Evolutionary conservation across 2,888 invertebrate genomes (phyloP).

Genomic region (Hipparchia semele): DNA sequence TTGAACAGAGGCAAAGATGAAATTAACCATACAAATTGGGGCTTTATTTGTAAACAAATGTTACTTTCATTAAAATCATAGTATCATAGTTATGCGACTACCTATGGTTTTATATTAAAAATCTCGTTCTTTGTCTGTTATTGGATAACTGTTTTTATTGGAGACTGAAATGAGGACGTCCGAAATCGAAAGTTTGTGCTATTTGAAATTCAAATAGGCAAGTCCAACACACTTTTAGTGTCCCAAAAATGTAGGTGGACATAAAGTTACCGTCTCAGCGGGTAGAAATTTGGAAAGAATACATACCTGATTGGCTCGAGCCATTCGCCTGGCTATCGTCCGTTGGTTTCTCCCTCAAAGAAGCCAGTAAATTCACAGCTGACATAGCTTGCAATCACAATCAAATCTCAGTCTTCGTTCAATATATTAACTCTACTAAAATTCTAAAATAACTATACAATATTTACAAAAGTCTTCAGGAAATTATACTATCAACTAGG

Average conservation of each 20-base stretch:
- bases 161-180: slow-evolving; percentile 31
- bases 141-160: slow-evolving; percentile 4
- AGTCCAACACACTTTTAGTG: slow-evolving; percentile 12
- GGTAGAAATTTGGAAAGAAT: slow-evolving; percentile 17
- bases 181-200: slow-evolving; percentile 31
- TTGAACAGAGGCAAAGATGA: neutral
- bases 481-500: slow-evolving; percentile 80
- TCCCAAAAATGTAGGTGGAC: slow-evolving; percentile 26
- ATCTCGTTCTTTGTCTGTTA: slow-evolving; percentile 19
- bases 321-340: slow-evolving; percentile 73
- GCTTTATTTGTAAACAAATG: slow-evolving; percentile 10
- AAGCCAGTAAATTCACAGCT: slow-evolving; percentile 80
- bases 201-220: slow-evolving; percentile 22
- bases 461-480: slow-evolving; percentile 81
- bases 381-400: slow-evolving; percentile 78
- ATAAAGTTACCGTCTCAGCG: slow-evolving; percentile 22
- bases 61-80: neutral
- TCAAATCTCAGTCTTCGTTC: slow-evolving; percentile 80
- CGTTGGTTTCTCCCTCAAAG: slow-evolving; percentile 77
- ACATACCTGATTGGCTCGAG: slow-evolving; percentile 71
- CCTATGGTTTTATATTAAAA: neutral
- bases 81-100: neutral
- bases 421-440: slow-evolving; percentile 79
- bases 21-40: neutral
- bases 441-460: slow-evolving; percentile 79